Evolutionary conservation across 2,797 vertebrate species (phyloP), one percentile per base, ranked within the genome.

Genomic region (Arrhamphus sclerolepis): DNA sequence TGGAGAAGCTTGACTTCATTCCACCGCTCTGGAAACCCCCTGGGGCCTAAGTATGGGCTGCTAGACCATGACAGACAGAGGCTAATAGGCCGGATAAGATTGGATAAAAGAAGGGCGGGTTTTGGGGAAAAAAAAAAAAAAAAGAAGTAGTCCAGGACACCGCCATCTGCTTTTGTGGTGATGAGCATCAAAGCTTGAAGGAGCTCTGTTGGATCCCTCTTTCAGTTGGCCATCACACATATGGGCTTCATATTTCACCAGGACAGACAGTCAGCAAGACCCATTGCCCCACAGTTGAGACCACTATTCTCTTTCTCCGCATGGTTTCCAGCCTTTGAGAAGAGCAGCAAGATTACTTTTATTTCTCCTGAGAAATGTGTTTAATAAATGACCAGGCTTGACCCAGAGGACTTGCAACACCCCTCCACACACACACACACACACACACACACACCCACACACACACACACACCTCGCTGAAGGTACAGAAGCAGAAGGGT

Each of bases 141-240:
- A 31, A 89, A 86, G 83, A 58, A 85, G 82, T 86, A 83, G 79
- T 88, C 74, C 80, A 80, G 89, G 84, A 83, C 76, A 85, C 57
- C 69, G 77, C 90, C 93, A 93, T 93, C 93, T 93, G 92, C 90
- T 93, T 93, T 93, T 92, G 91, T 91, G 86, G 80, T 87, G 85
- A 83, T 84, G 87, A 90, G 89, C 89, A 92, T 92, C 89, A 92
- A 91, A 92, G 90, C 89, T 88, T 89, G 87, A 87, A 91, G 89
- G 87, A 90, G 66, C 89, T 84, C 89, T 85, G 88, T 81, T 84
- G 91, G 92, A 85, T 85, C 64, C 58, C 81, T 87, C 85, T 92
- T 92, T 92, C 88, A 92, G 66, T 74, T 76, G 82, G 89, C 79
- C 73, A 83, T 84, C 86, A 87, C 85, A 89, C 89, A 92, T 92